Base-by-base conservation (phyloP, 1,140 invertebrate species). In the Pseudachorutes palmiensis region DNA sequence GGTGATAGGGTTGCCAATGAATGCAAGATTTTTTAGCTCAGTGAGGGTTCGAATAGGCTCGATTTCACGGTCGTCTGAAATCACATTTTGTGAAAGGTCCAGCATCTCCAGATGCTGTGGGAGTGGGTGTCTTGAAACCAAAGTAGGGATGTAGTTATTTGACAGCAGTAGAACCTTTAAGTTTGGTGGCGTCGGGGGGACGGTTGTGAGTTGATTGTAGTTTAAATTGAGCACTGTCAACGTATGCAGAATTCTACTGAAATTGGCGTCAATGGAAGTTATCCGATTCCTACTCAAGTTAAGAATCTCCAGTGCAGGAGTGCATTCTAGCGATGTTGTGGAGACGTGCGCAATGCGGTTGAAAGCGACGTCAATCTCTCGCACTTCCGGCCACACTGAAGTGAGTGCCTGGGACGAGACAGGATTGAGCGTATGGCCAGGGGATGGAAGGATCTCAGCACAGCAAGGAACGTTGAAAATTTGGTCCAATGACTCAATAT, bases 141-240 rank as follows among this genome's bases (percentile, higher is more conserved):
- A 57, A 51, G 32, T 62, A 29, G 70, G 28, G 22, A 74, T 74
- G 48, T 68, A 70, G 41, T 74, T 74, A 30, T 74, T 68, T 32
- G 65, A 30, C 12, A 74, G 32, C 2, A 69, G 62, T 24, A 74
- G 64, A 59, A 69, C 55, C 41, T 70, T 71, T 14, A 69, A 22
- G 59, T 74, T 74, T 33, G 69, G 72, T 30, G 72, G 72, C n/a
- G 69, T 45, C 3, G 65, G 65, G 29, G 72, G 72, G 29, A 74
- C 30, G 24, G 45, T 33, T 51, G 62, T 71, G 16, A 74, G 49
- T 48, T 71, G 45, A 60, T 74, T 74, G 55, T 70, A 74, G 55
- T 68, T 67, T 30, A 74, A 66, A 24, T 74, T 74, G 28, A 73
- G 45, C 19, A 67, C 61, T 29, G 66, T 51, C 36, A 74, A 59